Evolutionary conservation across 2,797 vertebrate genomes (phyloP).

Genomic region (Danio albolineatus): DNA sequence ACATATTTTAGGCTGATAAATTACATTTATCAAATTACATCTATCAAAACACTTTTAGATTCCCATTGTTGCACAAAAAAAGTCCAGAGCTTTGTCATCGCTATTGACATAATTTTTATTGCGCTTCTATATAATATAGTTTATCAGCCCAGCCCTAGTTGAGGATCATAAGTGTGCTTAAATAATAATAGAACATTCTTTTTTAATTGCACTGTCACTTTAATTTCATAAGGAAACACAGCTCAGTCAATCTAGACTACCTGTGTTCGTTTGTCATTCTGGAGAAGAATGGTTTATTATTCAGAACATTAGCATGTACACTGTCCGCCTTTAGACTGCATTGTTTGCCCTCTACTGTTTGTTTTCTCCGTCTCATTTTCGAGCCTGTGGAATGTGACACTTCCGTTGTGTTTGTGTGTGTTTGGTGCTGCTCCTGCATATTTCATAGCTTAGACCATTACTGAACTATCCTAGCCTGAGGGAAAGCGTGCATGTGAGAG

Average conservation of each 20-base stretch:
- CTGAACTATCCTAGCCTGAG: slow-evolving; percentile 52
- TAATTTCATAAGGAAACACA: neutral
- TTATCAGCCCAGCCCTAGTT: no score
- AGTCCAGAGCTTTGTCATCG: no score
- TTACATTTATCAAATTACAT: no score
- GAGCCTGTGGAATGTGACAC: slow-evolving; percentile 73
- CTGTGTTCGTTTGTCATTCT: neutral
- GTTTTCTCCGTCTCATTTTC: slow-evolving; percentile 58
- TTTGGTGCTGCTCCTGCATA: slow-evolving; percentile 71
- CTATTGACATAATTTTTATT: no score
- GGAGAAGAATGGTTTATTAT: slow-evolving; percentile 24
- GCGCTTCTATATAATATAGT: no score
- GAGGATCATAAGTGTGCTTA: no score
- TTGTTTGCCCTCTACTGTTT: slow-evolving; percentile 63
- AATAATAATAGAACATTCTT: neutral
- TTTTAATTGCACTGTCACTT: neutral
- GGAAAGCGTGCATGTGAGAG: slow-evolving; percentile 21
- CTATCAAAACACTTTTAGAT: no score
- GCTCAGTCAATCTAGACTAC: neutral
- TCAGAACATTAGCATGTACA: slow-evolving; percentile 14
- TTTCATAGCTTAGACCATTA: slow-evolving; percentile 71
- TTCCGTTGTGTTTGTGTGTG: slow-evolving; percentile 64
- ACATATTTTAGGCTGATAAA: no score
- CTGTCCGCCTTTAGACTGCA: slow-evolving; percentile 2
- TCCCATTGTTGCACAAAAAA: no score